Evolutionary conservation across 2,888 invertebrate genomes (phyloP), one percentile per base, ranked within the genome.

Genomic region (Lepidocyrtinus sp.): DNA sequence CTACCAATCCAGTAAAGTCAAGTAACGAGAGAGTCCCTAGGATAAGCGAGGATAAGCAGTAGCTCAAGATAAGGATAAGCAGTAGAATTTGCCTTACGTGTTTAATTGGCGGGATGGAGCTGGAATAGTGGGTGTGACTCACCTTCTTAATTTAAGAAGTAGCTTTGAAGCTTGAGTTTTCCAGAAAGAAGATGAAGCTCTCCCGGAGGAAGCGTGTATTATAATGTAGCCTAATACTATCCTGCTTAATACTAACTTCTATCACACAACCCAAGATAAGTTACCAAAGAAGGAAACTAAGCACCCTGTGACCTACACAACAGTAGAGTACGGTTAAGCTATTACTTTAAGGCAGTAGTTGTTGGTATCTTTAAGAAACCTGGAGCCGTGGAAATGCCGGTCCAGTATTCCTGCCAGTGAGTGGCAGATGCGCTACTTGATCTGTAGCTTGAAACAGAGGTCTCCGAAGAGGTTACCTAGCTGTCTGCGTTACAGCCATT

Each of bases 41-140:
- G n/a, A n/a, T n/a, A n/a, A n/a, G n/a, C n/a, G n/a, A 7, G 55
- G 55, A 7, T 7, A 15, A 3, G 3, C 5, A n/a, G 55, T 55
- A 17, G 7, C 17, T 12, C 55, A 55, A 55, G 3, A 2, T 55
- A 55, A 12, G 55, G 55, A 55, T 55, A 55, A 55, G 36, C 36
- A n/a, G 55, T 15, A 55, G 55, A 55, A 55, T 2, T 55, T 12
- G n/a, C 3, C 7, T 15, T 12, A 3, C 55, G 17, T 36, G 36
- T 36, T 55, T n/a, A n/a, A n/a, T n/a, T n/a, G n/a, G 55, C 55
- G 55, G 55, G 55, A 55, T 55, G 55, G 55, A 55, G 55, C 55
- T 3, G 7, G n/a, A n/a, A n/a, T 55, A 3, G 15, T 2, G 17
- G 55, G 55, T 55, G 55, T 55, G 55, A 55, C 55, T 55, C 55